Base-by-base conservation (phyloP, 1,140 invertebrate species). In the Bombus vancouverensis region DNA sequence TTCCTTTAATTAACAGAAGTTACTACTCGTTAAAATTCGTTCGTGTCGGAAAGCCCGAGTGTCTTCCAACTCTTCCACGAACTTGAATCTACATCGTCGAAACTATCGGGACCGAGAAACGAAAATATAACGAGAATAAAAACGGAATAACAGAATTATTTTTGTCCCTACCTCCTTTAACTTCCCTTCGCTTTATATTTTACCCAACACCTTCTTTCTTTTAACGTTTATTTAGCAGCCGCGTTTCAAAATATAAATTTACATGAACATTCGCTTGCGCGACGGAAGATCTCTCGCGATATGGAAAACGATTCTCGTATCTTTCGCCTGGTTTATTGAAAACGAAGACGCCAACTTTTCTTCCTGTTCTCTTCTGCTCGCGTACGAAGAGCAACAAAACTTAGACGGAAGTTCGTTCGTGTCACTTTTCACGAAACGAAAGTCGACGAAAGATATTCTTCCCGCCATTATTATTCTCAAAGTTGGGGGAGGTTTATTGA, bases 371-470 rank as follows among this genome's bases (percentile, higher is more conserved):
- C 18, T 8, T 32, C 44, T 22, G 18, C 4, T 4, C 13, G 34
- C 34, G 42, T 53, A 65, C 4, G n/a, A 57, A 66, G 3, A 15
- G 74, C 37, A 34, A 57, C 75, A 37, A 62, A 80, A 79, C n/a
- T 80, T 72, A 1, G 2, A 4, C 13, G 6, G 6, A 79, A 84
- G 39, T 79, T 75, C 22, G 44, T 71, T 70, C 82, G 65, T 34
- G 47, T 78, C 65, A 22, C n/a, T 84, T 78, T 78, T 32, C 74
- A 5, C 74, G 44, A 37, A 65, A 22, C 47, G 37, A 42, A 79
- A 79, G 47, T 71, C 72, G n/a, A 4, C 25, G 22, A 25, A 59
- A 71, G 4, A 84, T 76, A 76, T 76, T 76, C 81, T 53, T 32
- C 22, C 12, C 34, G 22, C 22, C 34, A 5, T 66, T 39, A 10